phyloP scores from a whole-genome alignment of 1,140 invertebrate species.

The Stegodyphus mimosarum region DNA sequence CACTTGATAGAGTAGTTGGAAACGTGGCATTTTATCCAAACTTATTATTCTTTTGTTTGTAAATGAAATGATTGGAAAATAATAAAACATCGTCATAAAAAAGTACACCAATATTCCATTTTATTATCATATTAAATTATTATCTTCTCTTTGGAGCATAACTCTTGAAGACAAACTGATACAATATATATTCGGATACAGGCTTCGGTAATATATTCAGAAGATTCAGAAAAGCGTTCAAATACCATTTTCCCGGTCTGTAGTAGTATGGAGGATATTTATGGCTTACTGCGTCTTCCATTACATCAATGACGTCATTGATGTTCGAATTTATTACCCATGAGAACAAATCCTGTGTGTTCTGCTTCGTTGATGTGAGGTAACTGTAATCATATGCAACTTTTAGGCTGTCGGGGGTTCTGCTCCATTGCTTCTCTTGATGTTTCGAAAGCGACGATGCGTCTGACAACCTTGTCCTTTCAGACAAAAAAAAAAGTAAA shows the following conservation, averaged over 20 bases:
- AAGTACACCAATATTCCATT: too few species aligned
- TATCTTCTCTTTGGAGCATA: neutral
- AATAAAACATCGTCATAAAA: too few species aligned
- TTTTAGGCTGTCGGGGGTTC: neutral
- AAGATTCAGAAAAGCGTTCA: neutral
- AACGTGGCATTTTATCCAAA: too few species aligned
- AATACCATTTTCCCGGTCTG: conserved; percentile 14
- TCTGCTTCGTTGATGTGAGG: neutral
- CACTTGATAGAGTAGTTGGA: too few species aligned
- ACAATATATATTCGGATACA: conserved; percentile 12
- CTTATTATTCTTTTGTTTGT: too few species aligned
- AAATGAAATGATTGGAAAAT: too few species aligned
- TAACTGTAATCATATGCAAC: neutral
- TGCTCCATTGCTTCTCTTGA: conserved; percentile 12
- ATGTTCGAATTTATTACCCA: conserved; percentile 13
- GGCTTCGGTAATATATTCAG: conserved; percentile 1
- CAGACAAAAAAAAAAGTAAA: too few species aligned
- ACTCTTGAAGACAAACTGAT: conserved; percentile 23
- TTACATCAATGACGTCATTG: conserved; percentile 20
- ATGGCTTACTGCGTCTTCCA: conserved; percentile 14
- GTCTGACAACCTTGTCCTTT: too few species aligned
- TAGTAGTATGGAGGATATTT: conserved; percentile 9
- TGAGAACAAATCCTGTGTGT: neutral
- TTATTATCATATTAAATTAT: too few species aligned
- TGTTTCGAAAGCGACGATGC: neutral